These are phyloP conservation scores for Callosobruchus maculatus DNA, from an alignment of 2,888 invertebrate genomes.

Conservation along the genomic window DNA sequence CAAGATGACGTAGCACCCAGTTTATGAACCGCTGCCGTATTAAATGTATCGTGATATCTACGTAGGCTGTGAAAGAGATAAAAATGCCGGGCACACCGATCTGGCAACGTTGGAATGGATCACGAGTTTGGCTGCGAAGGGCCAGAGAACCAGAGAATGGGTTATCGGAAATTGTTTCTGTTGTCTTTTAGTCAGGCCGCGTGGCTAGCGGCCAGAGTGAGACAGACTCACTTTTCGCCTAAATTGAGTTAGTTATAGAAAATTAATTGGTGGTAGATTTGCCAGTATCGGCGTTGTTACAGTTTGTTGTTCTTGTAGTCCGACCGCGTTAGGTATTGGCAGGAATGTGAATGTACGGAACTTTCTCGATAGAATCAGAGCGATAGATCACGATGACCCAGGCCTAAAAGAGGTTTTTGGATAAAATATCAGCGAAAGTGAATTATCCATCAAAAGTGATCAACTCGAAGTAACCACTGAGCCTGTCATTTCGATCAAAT, in stretches of 20 bases:
- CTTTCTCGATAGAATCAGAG: not conserved
- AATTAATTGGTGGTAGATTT: not conserved
- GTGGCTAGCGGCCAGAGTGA: not conserved
- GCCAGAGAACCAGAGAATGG: not conserved
- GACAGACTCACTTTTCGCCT: not conserved
- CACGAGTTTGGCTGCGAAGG: not conserved
- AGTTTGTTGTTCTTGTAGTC: not conserved
- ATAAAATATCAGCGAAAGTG: too few species aligned
- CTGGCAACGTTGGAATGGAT: not conserved
- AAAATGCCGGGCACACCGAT: not conserved
- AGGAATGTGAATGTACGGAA: not conserved
- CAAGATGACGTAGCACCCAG: too few species aligned
- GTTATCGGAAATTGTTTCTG: not conserved
- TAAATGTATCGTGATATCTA: too few species aligned
- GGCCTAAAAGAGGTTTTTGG: too few species aligned
- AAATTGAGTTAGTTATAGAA: not conserved
- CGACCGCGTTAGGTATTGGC: not conserved
- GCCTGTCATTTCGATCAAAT: too few species aligned
- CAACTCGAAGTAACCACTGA: too few species aligned
- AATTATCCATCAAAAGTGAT: too few species aligned
- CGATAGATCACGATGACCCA: not conserved
- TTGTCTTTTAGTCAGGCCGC: not conserved
- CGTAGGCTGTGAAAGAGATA: not conserved
- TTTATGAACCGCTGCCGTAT: too few species aligned
- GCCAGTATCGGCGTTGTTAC: not conserved